These are phyloP conservation scores for Syrrhaptes paradoxus DNA, from an alignment of 2,113 vertebrate species.

Conservation along the genomic window DNA sequence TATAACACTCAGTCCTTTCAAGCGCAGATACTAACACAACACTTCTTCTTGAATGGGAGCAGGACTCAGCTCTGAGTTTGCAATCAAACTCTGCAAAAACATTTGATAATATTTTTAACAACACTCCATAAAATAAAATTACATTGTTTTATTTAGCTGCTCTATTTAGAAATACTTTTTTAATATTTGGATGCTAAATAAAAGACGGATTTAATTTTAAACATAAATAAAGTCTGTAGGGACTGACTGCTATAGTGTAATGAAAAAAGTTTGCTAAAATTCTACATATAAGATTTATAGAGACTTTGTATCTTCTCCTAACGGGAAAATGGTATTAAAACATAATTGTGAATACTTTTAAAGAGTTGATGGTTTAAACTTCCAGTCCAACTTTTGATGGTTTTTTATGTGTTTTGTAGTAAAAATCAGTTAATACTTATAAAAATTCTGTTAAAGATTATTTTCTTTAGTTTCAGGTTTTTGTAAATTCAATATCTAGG, in stretches of 20 bases:
- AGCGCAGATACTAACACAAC: neutral
- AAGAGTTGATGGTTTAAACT: neutral
- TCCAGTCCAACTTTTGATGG: neutral
- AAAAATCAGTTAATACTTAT: neutral
- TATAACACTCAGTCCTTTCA: neutral
- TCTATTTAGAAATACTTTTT: neutral
- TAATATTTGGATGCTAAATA: neutral
- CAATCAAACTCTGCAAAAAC: neutral
- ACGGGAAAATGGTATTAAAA: neutral
- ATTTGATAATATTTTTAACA: neutral
- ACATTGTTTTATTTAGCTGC: neutral
- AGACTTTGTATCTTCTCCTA: neutral
- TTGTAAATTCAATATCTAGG: neutral
- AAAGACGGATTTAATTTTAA: neutral
- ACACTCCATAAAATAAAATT: neutral
- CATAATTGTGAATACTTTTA: neutral
- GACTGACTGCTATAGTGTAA: neutral
- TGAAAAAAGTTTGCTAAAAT: neutral
- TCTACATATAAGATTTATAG: neutral
- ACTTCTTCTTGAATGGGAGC: neutral
- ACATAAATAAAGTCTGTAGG: neutral
- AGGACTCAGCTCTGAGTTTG: neutral
- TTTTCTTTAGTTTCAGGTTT: neutral
- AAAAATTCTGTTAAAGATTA: neutral
- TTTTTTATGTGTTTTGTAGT: neutral